Base-by-base conservation (phyloP, 2,113 vertebrate genomes). In the Orycteropus afer region DNA sequence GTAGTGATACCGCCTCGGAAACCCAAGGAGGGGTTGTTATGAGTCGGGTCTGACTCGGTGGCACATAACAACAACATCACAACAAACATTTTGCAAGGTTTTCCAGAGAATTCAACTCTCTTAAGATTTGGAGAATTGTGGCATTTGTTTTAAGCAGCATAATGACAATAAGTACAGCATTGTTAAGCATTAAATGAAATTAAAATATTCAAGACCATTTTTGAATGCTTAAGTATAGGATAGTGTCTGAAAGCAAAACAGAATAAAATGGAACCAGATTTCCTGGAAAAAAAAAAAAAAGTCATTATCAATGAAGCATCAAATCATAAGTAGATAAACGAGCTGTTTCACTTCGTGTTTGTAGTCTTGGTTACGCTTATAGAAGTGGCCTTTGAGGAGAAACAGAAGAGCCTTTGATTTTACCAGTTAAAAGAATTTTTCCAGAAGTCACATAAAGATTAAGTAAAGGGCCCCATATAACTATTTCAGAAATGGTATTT, bases 401-500 rank as follows among this genome's bases (percentile, higher is more conserved):
- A 88, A 81, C 80, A 90, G 77, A 93, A 67, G 42, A 20, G n/a
- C 49, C 83, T 93, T 93, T n/a, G 42, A 85, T 87, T 92, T 90
- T 94, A 61, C 25, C 20, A 53, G 76, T 93, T 77, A 40, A 96
- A 96, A 92, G 85, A 90, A 91, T 89, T 96, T 97, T 92, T 96
- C 94, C 91, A 95, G 95, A 95, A 97, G 79, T 94, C 89, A 93
- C 61, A 55, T 18, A 95, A 95, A 92, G 93, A 95, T 95, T 94
- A 79, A 96, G 90, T 83, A 73, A 57, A 17, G 86, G 86, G 86
- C 89, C 91, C 76, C 65, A 79, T 57, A 23, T 86, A 85, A 96
- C 61, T 95, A 90, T 95, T 95, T 91, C 97, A 97, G 78, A 96
- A 96, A 95, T 77, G 91, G 32, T 94, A 93, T 96, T 97, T 96